Evolutionary conservation across 2,888 invertebrate species (phyloP).

Genomic region (Cerastoderma edule): DNA sequence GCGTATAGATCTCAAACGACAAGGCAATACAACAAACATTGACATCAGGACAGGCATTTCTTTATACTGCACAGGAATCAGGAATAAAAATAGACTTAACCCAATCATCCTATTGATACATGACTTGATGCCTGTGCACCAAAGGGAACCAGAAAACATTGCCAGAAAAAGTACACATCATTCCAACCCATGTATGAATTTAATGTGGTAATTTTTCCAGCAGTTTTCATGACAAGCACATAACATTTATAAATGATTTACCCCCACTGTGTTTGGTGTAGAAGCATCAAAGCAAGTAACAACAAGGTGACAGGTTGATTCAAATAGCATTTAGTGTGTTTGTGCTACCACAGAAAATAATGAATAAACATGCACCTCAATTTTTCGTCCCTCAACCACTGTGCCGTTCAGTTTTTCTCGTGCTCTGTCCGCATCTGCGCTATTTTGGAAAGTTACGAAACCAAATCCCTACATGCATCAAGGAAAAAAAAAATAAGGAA

Average conservation of each 20-base stretch:
- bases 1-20: slow-evolving; percentile 62
- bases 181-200: too few relatives aligned
- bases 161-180: too few relatives aligned
- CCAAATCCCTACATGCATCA: slow-evolving; percentile 98
- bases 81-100: too few relatives aligned
- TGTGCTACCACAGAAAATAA: slow-evolving; percentile 81
- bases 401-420: slow-evolving; percentile 99
- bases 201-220: too few relatives aligned
- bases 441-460: slow-evolving; percentile 99
- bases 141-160: too few relatives aligned
- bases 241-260: too few relatives aligned
- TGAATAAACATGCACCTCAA: slow-evolving; percentile 91
- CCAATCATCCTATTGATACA: too few relatives aligned
- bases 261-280: slow-evolving; percentile 68
- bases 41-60: slow-evolving; percentile 79
- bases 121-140: too few relatives aligned
- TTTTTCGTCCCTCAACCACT: slow-evolving; percentile 99
- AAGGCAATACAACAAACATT: slow-evolving; percentile 68
- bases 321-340: slow-evolving; percentile 66
- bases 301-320: too few relatives aligned
- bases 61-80: slow-evolving; percentile 81
- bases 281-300: too few relatives aligned
- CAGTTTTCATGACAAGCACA: too few relatives aligned
- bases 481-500: slow-evolving; percentile 89
- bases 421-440: slow-evolving; percentile 99